phyloP scores from a whole-genome alignment of 2,797 vertebrate genomes.

The Aquila chrysaetos region DNA sequence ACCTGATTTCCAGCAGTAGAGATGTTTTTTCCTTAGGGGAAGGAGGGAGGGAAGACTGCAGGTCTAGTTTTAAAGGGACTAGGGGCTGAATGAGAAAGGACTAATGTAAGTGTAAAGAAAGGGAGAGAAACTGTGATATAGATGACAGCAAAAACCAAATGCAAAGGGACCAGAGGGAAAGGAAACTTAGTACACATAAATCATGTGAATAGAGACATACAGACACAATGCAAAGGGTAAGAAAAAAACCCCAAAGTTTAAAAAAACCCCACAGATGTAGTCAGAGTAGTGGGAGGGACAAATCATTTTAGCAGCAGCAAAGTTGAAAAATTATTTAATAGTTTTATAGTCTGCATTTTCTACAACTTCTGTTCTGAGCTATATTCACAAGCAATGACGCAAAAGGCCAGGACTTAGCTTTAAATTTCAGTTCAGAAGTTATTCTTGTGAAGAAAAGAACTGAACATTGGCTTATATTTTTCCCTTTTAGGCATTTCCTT shows the following conservation, averaged over 20 bases:
- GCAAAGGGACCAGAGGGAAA: background rate
- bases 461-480: background rate
- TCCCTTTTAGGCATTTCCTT: conserved; percentile 49
- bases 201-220: background rate
- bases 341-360: background rate
- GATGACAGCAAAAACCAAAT: background rate
- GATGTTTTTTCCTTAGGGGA: background rate
- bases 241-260: background rate
- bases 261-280: fast-evolving
- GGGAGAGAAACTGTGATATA: background rate
- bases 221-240: background rate
- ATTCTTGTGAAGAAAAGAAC: background rate
- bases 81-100: background rate
- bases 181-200: background rate
- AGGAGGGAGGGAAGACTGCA: background rate
- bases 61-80: background rate
- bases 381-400: background rate
- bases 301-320: background rate
- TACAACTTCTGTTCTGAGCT: background rate
- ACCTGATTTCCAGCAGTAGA: background rate
- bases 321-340: background rate
- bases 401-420: background rate
- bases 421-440: background rate
- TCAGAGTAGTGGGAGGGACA: background rate
- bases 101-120: background rate